phyloP scores from a whole-genome alignment of 2,888 invertebrate species.

The Hybos culiciformis region DNA sequence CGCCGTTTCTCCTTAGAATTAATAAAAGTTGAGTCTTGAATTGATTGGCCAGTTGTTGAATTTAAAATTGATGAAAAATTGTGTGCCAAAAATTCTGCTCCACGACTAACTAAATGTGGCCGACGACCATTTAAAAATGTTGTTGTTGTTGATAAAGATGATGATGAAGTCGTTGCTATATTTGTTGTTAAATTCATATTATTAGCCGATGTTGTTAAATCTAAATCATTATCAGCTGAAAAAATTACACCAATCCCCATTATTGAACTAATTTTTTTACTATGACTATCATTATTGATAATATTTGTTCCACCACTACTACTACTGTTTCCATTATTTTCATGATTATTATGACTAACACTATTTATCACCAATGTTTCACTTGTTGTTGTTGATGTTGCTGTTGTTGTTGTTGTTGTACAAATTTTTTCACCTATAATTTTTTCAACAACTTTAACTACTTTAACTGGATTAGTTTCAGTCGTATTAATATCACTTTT shows the following conservation, averaged over 20 bases:
- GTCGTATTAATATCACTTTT: slow-evolving; percentile 9
- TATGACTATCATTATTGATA: background rate
- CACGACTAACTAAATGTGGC: slow-evolving; percentile 14
- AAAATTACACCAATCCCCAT: too few relatives aligned
- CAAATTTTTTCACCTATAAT: slow-evolving; percentile 7
- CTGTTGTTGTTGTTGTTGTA: slow-evolving; percentile 6
- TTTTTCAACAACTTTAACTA: too few relatives aligned
- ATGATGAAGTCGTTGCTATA: slow-evolving; percentile 1
- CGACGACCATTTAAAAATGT: slow-evolving; percentile 11
- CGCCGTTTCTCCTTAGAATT: too few relatives aligned
- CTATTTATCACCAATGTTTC: too few relatives aligned
- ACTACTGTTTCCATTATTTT: background rate
- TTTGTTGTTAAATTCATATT: slow-evolving; percentile 4
- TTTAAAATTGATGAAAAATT: slow-evolving; percentile 1
- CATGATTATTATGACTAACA: background rate
- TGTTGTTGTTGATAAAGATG: slow-evolving; percentile 5
- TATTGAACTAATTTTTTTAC: background rate
- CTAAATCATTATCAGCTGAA: too few relatives aligned
- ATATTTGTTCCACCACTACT: background rate
- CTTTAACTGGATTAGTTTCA: slow-evolving; percentile 7
- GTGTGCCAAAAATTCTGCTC: slow-evolving; percentile 15
- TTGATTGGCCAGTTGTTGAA: background rate
- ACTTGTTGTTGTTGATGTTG: slow-evolving; percentile 5
- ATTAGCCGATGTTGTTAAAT: background rate
- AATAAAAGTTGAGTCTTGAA: background rate